Percentiles rank a stretch among this genome's conserved stretches.
Evolutionary conservation across 2,888 invertebrate species (phyloP).

Genomic region (Orthosia incerta): DNA sequence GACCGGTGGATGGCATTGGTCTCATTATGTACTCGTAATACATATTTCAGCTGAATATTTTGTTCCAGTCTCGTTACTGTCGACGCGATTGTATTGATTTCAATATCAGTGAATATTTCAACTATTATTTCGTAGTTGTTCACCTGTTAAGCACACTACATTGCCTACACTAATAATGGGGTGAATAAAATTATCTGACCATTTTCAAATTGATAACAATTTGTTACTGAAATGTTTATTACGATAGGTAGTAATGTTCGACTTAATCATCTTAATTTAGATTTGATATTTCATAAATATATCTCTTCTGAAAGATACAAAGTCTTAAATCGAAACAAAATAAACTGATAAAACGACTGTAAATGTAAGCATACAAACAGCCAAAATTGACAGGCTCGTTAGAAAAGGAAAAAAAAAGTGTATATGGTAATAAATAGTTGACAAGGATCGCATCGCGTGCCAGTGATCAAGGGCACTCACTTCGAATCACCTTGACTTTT

Average conservation of each 20-base stretch:
- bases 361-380: conserved; percentile 17
- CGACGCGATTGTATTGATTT: conserved; percentile 38
- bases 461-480: conserved; percentile 62
- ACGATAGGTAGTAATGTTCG: not conserved
- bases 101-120: conserved; percentile 32
- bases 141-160: conserved; percentile 7
- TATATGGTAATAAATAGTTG: conserved; percentile 60
- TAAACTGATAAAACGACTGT: not conserved
- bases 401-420: conserved; percentile 34
- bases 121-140: conserved; percentile 10
- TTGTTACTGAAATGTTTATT: not conserved
- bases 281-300: not conserved
- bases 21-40: conserved; percentile 55
- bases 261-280: not conserved
- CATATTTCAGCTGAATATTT: conserved; percentile 41
- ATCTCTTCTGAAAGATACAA: not conserved
- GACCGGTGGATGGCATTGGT: conserved; percentile 63
- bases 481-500: conserved; percentile 68
- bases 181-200: not conserved
- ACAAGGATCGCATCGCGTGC: conserved; percentile 70
- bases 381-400: conserved; percentile 27
- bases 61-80: conserved; percentile 26
- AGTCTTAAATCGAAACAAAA: conserved; percentile 9
- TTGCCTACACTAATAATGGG: not conserved
- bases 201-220: not conserved